Conservation (phyloP, 35 echinoderm and acorn worm species). For the Apostichopus parvimensis region DNA sequence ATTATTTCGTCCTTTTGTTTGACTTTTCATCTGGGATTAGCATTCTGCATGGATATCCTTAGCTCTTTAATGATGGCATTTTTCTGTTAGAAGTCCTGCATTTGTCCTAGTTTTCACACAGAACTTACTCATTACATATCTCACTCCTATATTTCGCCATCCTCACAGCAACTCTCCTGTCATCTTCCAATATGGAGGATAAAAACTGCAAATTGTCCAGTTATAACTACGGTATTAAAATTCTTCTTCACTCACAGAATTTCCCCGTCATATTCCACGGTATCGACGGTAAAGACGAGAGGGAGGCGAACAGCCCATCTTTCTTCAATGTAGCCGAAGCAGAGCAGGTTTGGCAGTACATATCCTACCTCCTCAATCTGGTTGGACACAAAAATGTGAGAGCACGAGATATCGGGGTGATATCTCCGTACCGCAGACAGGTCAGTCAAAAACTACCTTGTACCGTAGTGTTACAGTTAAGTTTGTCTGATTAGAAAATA, state of each 20-base stretch:
- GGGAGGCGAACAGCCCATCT: constrained; percentile 46
- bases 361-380: constrained; percentile 24
- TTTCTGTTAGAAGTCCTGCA: too few relatives aligned
- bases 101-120: too few relatives aligned
- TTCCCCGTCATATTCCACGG: constrained; percentile 58
- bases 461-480: not conserved
- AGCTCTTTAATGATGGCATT: too few relatives aligned
- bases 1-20: too few relatives aligned
- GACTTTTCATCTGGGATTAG: too few relatives aligned
- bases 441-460: not conserved
- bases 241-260: not conserved
- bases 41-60: too few relatives aligned
- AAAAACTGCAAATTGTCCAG: too few relatives aligned
- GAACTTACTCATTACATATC: too few relatives aligned
- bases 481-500: not conserved
- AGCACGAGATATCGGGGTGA: not conserved
- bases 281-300: constrained; percentile 41
- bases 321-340: constrained; percentile 51
- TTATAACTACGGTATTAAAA: too few relatives aligned
- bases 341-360: constrained; percentile 20
- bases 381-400: constrained; percentile 3
- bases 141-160: too few relatives aligned
- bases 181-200: too few relatives aligned
- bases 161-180: too few relatives aligned
- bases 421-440: constrained; percentile 37